Evolutionary conservation across 2,888 invertebrate species (phyloP).

Genomic region (Spodoptera picta): DNA sequence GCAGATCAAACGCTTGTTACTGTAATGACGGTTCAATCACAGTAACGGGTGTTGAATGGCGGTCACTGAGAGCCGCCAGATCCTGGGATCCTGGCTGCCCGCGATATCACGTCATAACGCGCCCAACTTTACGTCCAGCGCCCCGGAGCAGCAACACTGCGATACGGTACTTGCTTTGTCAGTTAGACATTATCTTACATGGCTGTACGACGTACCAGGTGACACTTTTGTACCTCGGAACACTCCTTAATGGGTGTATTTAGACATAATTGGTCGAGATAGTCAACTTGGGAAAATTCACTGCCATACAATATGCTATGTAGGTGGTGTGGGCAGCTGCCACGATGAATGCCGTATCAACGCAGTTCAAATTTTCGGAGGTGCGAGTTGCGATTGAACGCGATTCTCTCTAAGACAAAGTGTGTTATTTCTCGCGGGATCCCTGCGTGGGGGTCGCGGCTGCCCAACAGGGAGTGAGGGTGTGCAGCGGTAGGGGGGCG

Average conservation of each 20-base stretch:
- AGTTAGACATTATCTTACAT: too few species aligned
- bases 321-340: too few species aligned
- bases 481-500: constrained; percentile 30
- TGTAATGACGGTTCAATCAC: constrained; percentile 55
- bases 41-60: constrained; percentile 52
- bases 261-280: too few species aligned
- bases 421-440: constrained; percentile 86
- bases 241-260: too few species aligned
- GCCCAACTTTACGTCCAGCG: constrained; percentile 46
- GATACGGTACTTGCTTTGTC: constrained; percentile 29
- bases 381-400: constrained; percentile 72
- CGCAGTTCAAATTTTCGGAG: constrained; percentile 20
- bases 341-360: constrained; percentile 58
- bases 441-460: constrained; percentile 46
- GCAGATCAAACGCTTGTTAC: constrained; percentile 46
- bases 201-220: not conserved
- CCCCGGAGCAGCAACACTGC: not conserved
- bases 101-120: constrained; percentile 67
- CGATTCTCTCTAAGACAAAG: constrained; percentile 84
- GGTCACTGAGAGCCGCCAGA: constrained; percentile 13
- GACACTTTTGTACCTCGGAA: too few species aligned
- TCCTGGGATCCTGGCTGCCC: constrained; percentile 65
- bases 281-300: too few species aligned
- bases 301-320: too few species aligned
- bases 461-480: constrained; percentile 38